A percentile compares a stretch with the other conserved stretches of the same genome.
These are phyloP conservation scores for Sebastes iracundus DNA, from an alignment of 2,797 vertebrate species.

Conservation along the genomic window DNA sequence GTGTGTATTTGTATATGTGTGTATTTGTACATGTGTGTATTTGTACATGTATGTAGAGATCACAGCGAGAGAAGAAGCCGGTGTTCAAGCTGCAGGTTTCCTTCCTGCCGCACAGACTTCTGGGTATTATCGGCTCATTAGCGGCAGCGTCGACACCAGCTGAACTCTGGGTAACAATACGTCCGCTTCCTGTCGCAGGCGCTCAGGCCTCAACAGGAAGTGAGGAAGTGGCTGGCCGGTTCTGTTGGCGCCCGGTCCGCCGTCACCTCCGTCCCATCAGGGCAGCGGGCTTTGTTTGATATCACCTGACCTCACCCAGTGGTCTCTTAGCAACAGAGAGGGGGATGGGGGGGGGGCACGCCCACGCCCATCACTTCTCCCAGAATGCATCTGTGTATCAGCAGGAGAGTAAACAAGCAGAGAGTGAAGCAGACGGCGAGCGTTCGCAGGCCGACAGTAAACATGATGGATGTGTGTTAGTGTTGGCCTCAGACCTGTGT, in stretches of 20 bases:
- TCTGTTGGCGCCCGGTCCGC: conserved; percentile 4
- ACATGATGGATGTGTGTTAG: conserved; percentile 38
- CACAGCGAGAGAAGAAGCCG: background rate
- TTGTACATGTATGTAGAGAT: no score
- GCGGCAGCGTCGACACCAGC: background rate
- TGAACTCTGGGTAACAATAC: conserved; percentile 43
- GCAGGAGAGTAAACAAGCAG: background rate
- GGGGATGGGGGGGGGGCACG: no score
- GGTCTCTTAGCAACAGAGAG: conserved; percentile 2
- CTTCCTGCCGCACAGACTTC: conserved; percentile 26
- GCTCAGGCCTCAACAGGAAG: conserved; percentile 38
- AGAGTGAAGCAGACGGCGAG: background rate
- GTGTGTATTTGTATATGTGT: no score
- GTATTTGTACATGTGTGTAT: no score
- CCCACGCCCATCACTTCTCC: background rate
- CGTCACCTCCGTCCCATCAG: background rate
- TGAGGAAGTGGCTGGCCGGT: conserved; percentile 39
- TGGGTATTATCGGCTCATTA: background rate
- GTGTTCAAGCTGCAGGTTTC: conserved; percentile 5
- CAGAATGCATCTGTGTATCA: conserved; percentile 13
- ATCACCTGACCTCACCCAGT: background rate
- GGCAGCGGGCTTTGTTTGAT: no score
- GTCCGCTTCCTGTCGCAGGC: conserved; percentile 33
- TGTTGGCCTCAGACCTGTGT: background rate
- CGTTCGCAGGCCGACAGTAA: conserved; percentile 12